phyloP scores from a whole-genome alignment of 1,140 invertebrate genomes.

The Ceratosolen solmsi region DNA sequence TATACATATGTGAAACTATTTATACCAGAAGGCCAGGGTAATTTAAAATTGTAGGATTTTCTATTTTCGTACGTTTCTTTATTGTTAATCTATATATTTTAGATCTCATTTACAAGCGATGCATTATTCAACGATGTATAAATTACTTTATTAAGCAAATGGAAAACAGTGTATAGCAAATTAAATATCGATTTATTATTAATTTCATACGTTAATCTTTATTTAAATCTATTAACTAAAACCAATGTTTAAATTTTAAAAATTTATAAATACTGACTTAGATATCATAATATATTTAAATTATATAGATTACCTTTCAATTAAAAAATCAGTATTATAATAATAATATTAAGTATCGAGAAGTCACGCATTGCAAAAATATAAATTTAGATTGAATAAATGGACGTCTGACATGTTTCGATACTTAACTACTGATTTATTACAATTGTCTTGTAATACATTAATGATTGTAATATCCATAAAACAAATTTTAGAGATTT shows the following conservation, averaged over 20 bases:
- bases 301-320: not conserved
- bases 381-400: not conserved
- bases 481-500: no score
- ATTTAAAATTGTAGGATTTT: conserved; percentile 38
- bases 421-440: conserved; percentile 15
- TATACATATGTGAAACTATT: conserved; percentile 33
- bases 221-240: not conserved
- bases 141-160: no score
- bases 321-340: not conserved
- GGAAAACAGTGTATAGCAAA: no score
- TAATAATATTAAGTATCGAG: not conserved
- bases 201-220: not conserved
- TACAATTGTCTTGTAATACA: not conserved
- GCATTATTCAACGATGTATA: no score
- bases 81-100: conserved; percentile 8
- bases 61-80: conserved; percentile 37
- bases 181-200: no score
- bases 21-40: conserved; percentile 47
- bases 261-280: not conserved
- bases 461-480: not conserved
- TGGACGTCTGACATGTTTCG: conserved; percentile 8
- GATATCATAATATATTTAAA: not conserved
- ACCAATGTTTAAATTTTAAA: no score
- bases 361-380: not conserved
- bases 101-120: not conserved